These are phyloP conservation scores for Ianthella basta DNA, from an alignment of 37 sponge, comb jelly and placozoan genomes.

Conservation along the genomic window DNA sequence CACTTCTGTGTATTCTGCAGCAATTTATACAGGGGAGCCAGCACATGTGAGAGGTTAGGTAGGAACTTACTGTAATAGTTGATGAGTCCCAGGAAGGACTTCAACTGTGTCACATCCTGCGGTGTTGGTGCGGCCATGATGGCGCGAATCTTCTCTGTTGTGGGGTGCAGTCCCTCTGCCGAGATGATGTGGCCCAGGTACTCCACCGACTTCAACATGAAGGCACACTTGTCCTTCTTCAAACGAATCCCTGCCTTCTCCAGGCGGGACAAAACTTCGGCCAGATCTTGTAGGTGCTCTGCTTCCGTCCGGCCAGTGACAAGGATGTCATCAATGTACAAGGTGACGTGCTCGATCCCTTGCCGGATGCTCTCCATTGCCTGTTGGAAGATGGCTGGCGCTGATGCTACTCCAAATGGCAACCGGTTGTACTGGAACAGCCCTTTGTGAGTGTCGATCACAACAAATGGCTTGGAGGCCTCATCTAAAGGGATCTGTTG, in stretches of 20 bases:
- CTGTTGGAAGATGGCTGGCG: background rate
- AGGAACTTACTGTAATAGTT: constrained; percentile 56
- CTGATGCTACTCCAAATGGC: constrained; percentile 12
- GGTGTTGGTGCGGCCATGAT: constrained; percentile 40
- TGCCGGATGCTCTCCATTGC: background rate
- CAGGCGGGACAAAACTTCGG: background rate
- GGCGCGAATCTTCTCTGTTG: constrained; percentile 18
- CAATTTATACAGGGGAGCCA: constrained; percentile 23
- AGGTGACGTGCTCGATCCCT: background rate
- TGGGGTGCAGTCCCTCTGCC: constrained; percentile 25
- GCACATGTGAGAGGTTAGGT: constrained; percentile 37
- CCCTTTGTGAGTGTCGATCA: background rate
- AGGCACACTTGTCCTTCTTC: constrained; percentile 51
- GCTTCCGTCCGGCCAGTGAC: background rate
- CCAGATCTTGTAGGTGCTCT: background rate
- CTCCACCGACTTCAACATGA: constrained; percentile 28
- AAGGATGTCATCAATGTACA: background rate
- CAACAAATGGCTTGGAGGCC: background rate
- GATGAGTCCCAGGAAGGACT: constrained; percentile 43
- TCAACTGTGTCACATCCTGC: constrained; percentile 4
- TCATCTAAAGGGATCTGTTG: background rate
- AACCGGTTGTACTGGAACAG: constrained; percentile 3
- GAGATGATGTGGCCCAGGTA: constrained; percentile 61
- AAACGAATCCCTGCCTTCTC: constrained; percentile 41
- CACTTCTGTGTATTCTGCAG: constrained; percentile 25